Percentiles rank a stretch among this genome's conserved stretches.
Conservation (phyloP, 2,113 vertebrate genomes). For the Myiagra hebetior region DNA sequence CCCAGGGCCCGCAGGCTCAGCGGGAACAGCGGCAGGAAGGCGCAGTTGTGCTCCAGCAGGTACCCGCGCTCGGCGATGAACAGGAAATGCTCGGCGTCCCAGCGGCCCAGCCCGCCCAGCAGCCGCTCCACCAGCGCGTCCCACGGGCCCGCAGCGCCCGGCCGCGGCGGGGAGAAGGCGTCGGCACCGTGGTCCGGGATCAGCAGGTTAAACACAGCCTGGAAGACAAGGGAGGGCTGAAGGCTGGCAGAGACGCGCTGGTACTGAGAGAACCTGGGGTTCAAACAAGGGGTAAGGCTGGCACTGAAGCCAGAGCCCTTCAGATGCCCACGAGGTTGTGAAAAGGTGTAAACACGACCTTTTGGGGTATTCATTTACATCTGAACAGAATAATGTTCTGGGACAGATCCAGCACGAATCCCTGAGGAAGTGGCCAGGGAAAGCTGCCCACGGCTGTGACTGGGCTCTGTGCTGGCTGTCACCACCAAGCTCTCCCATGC, state of each 20-base stretch:
- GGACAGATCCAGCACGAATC: background rate
- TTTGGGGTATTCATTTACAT: background rate
- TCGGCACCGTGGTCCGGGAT: conserved; percentile 91
- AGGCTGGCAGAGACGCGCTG: background rate
- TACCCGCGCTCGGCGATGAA: conserved; percentile 94
- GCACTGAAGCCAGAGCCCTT: background rate
- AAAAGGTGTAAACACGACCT: background rate
- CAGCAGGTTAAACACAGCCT: conserved; percentile 86
- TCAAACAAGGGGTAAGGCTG: background rate
- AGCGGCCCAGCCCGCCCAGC: conserved; percentile 86
- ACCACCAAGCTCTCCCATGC: background rate
- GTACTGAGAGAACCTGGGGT: fast-evolving
- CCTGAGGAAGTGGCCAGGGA: background rate
- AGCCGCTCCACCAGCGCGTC: conserved; percentile 80
- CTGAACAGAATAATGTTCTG: background rate
- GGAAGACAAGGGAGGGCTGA: background rate
- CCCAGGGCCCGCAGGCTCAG: conserved; percentile 73
- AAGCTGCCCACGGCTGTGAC: background rate
- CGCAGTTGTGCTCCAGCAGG: conserved; percentile 92
- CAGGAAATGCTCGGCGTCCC: conserved; percentile 95
- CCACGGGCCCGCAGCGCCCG: conserved; percentile 44
- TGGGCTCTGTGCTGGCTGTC: background rate
- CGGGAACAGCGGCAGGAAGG: conserved; percentile 92
- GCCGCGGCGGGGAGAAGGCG: conserved; percentile 88
- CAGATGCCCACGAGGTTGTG: fast-evolving